Base-by-base conservation (phyloP, 1,140 invertebrate genomes). In the Pissodes strobi region DNA sequence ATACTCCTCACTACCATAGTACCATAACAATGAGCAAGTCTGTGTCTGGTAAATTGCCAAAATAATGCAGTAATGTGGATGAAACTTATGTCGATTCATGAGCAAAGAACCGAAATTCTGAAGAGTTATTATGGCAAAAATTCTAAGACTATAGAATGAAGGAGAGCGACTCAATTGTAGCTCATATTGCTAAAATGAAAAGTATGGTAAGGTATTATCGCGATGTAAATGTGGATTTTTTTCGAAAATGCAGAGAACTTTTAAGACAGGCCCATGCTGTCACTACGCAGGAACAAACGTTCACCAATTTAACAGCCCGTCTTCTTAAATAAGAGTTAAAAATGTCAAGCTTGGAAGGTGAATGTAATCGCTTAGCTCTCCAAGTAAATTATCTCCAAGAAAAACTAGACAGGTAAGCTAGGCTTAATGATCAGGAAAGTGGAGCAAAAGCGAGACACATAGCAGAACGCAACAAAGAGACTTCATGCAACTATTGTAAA, bases 31-130 rank as follows among this genome's bases (percentile, higher is more conserved):
- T 71, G 75, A 66, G 19, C 69, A 34, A n/a, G n/a, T n/a, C n/a
- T n/a, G n/a, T 74, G 74, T 59, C 69, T 76, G 12, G 61, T 78
- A 18, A 71, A 72, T 22, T 78, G 73, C 49, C 25, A 51, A 13
- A 67, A 48, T 45, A 64, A 73, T 25, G 71, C 72, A 5, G 70
- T 69, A 34, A 80, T 79, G 75, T 80, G 76, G 76, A 55, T 5
- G n/a, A 74, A 72, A 17, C 43, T 79, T 0, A 19, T 51, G 0
- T 66, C 69, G 22, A 61, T 79, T 0, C 78, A 78, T 37, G 77
- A 79, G 39, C 72, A 78, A 17, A 77, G 8, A 43, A 43, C 46
- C 1, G 46, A 49, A 49, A n/a, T 21, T 49, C 18, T 2, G 22
- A 49, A 22, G 46, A 49, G 12, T 1, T 49, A 12, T 49, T 23